Percentiles rank a stretch among this genome's conserved stretches.
These are phyloP conservation scores for Myioborus miniatus DNA, from an alignment of 2,797 vertebrate genomes.

Conservation along the genomic window DNA sequence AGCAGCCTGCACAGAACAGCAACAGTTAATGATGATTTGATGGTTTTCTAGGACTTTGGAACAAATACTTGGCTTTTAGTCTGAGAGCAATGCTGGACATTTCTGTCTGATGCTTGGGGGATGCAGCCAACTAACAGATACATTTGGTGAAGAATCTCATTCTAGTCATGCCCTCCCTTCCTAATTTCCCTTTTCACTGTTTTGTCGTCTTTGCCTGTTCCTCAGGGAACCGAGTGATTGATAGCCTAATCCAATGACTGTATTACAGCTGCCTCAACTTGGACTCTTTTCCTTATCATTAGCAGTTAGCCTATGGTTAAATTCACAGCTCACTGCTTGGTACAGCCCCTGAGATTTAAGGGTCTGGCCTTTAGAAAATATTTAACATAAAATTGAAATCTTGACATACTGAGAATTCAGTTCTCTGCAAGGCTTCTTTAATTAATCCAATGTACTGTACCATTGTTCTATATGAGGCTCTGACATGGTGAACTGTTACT, in stretches of 20 bases:
- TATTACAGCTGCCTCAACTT: conserved; percentile 84
- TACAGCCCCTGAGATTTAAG: conserved; percentile 89
- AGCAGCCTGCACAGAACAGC: background rate
- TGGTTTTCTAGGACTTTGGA: conserved; percentile 34
- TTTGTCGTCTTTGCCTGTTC: conserved; percentile 82
- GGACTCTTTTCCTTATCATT: conserved; percentile 88
- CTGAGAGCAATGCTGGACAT: conserved; percentile 48
- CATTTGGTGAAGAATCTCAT: conserved; percentile 78
- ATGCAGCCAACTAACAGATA: conserved; percentile 72
- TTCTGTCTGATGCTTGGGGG: conserved; percentile 61
- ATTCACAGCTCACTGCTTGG: conserved; percentile 88
- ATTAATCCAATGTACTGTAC: conserved; percentile 85
- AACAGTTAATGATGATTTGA: conserved; percentile 25
- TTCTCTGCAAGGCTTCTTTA: conserved; percentile 83
- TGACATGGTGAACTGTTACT: conserved; percentile 78
- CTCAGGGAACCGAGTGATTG: conserved; percentile 84
- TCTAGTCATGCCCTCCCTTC: conserved; percentile 81
- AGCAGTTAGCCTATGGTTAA: conserved; percentile 91
- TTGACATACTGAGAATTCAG: conserved; percentile 85
- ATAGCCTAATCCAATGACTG: conserved; percentile 88
- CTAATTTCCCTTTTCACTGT: conserved; percentile 84
- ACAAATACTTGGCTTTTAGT: conserved; percentile 58
- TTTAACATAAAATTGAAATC: conserved; percentile 92
- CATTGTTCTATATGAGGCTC: conserved; percentile 74
- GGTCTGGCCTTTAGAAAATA: conserved; percentile 91